These are phyloP conservation scores for Anastatus disparis DNA, from an alignment of 1,140 invertebrate genomes.

Conservation along the genomic window DNA sequence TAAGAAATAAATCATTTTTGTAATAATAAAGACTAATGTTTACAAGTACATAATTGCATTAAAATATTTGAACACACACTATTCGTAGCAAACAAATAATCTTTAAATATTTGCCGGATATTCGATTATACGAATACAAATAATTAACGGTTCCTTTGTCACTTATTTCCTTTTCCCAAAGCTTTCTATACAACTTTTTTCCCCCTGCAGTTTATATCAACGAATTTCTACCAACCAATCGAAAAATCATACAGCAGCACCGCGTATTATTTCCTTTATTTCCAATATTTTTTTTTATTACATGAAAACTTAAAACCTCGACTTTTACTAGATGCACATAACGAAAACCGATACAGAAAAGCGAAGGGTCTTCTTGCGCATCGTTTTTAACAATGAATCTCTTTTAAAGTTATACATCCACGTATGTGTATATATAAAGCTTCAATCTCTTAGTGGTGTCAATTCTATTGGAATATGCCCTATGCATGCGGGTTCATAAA, in stretches of 20 bases:
- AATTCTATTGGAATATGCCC: conserved; percentile 46
- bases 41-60: not conserved
- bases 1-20: too few relatives aligned
- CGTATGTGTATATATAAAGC: not conserved
- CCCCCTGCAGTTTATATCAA: too few relatives aligned
- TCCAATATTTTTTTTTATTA: too few relatives aligned
- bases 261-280: too few relatives aligned
- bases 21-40: too few relatives aligned
- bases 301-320: too few relatives aligned
- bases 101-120: not conserved
- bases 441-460: conserved; percentile 55
- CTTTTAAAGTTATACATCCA: conserved; percentile 61
- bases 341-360: not conserved
- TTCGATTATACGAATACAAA: not conserved
- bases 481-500: conserved; percentile 55
- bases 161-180: not conserved
- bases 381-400: conserved; percentile 62
- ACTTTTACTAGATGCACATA: too few relatives aligned
- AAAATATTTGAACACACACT: not conserved
- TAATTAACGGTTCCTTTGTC: conserved; percentile 9
- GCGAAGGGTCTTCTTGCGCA: conserved; percentile 24
- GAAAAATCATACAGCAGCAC: conserved; percentile 13
- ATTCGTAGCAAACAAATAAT: too few relatives aligned
- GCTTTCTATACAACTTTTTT: too few relatives aligned
- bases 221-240: too few relatives aligned